A percentile compares a stretch with the other conserved stretches of the same genome.
These are phyloP conservation scores for Platalea minor DNA, from an alignment of 2,797 vertebrate species.

Conservation along the genomic window DNA sequence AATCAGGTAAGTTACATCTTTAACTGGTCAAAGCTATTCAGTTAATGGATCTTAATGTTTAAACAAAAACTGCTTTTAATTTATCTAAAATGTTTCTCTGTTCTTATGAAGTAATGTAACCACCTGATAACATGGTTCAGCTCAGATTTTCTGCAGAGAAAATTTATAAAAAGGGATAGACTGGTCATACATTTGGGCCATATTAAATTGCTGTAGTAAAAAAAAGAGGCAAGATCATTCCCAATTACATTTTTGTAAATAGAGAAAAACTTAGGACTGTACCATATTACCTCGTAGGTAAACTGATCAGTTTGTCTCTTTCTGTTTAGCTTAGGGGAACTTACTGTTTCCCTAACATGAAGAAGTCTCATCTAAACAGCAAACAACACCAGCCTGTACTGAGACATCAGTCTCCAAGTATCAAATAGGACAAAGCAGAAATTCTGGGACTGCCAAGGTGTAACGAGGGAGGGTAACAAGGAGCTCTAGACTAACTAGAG, in stretches of 20 bases:
- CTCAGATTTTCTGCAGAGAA: neutral
- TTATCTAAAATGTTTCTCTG: neutral
- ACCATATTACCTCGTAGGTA: neutral
- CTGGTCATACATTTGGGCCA: accelerated
- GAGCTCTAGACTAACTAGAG: neutral
- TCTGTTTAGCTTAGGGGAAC: neutral
- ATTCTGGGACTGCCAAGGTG: neutral
- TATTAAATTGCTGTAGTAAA: neutral
- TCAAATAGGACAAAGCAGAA: neutral
- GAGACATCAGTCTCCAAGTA: neutral
- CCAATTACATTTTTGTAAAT: neutral
- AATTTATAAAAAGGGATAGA: neutral
- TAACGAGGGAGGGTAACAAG: neutral
- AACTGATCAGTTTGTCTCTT: neutral
- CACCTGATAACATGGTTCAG: neutral
- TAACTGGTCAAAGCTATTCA: neutral
- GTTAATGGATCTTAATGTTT: neutral
- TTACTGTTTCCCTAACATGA: neutral
- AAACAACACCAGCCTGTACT: neutral
- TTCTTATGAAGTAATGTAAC: neutral
- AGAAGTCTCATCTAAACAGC: neutral
- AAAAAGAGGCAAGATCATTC: neutral
- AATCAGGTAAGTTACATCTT: constrained; percentile 83
- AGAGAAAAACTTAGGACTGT: accelerated
- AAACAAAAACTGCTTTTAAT: neutral